phyloP scores from a whole-genome alignment of 2,797 vertebrate genomes.

The Taeniopygia guttata region DNA sequence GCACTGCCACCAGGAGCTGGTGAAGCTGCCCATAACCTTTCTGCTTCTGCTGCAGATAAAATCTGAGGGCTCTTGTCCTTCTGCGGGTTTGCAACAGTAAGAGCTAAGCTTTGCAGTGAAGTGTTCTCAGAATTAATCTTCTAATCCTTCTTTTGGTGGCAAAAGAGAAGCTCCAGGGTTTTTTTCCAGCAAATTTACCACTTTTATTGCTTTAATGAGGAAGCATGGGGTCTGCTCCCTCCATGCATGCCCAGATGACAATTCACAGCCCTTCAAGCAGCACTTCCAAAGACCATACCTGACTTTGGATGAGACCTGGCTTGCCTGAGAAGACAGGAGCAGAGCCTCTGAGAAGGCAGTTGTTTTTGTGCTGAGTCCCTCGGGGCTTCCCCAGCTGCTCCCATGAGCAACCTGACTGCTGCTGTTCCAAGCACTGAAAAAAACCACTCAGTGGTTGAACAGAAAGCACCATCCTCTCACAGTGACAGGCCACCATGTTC shows the following conservation, averaged over 20 bases:
- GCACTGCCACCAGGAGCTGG: background rate
- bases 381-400: background rate
- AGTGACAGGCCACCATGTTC: background rate
- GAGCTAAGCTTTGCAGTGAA: background rate
- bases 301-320: background rate
- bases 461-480: background rate
- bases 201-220: background rate
- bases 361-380: background rate
- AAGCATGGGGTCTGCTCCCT: background rate
- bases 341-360: background rate
- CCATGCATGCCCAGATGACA: background rate
- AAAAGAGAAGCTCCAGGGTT: background rate
- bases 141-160: background rate
- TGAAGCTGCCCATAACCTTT: background rate
- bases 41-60: background rate
- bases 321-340: background rate
- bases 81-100: background rate
- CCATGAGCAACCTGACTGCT: background rate
- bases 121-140: background rate
- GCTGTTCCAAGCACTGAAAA: background rate
- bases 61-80: background rate
- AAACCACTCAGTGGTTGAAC: background rate
- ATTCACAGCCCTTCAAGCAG: background rate
- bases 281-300: background rate
- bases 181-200: background rate